Conservation (phyloP, 2,113 vertebrate genomes). For the Baryphthengus martii region DNA sequence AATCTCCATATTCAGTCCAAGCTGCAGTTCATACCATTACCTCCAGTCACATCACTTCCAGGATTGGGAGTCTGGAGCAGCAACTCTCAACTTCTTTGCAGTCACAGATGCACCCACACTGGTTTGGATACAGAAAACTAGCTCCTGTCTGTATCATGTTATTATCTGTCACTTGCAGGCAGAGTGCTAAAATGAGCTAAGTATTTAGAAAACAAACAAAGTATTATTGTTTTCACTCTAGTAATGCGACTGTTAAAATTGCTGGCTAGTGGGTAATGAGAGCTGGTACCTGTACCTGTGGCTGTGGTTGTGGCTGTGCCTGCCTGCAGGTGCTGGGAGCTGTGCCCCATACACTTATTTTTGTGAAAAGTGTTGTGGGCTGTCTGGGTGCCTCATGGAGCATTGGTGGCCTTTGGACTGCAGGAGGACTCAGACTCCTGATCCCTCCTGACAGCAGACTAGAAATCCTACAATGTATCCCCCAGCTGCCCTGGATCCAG, state of each 20-base stretch:
- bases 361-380: not conserved
- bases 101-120: not conserved
- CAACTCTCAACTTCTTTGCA: not conserved
- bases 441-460: not conserved
- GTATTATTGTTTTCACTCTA: not conserved
- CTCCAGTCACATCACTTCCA: not conserved
- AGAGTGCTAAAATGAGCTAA: conserved; percentile 17
- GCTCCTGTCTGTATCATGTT: not conserved
- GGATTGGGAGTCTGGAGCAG: not conserved
- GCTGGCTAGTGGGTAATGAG: not conserved
- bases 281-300: not conserved
- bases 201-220: not conserved
- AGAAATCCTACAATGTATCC: not conserved
- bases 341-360: not conserved
- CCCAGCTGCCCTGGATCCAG: not conserved
- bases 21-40: not conserved
- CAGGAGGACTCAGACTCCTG: not conserved
- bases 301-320: not conserved
- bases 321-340: not conserved
- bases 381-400: not conserved
- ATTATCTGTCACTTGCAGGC: not conserved
- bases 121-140: not conserved
- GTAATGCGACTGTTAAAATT: not conserved
- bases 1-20: not conserved
- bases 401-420: accelerated